A percentile compares a stretch with the other conserved stretches of the same genome.
These are phyloP conservation scores for Flexamia atlantica DNA, from an alignment of 2,888 invertebrate genomes.

Conservation along the genomic window DNA sequence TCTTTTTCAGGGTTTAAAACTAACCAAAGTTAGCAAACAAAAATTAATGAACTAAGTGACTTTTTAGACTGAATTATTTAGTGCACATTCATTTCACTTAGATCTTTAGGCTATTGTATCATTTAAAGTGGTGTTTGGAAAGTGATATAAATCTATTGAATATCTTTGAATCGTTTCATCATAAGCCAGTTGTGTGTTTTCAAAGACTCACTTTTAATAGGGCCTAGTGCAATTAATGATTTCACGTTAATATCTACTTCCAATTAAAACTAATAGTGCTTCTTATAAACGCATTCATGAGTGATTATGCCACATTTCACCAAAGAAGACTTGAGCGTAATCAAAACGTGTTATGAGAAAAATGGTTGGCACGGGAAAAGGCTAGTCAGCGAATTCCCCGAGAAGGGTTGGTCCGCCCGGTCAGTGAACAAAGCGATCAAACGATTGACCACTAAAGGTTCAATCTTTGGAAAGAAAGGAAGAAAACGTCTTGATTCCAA, in stretches of 20 bases:
- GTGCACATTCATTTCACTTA: not conserved
- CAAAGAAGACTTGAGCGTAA: constrained; percentile 62
- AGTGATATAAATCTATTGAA: not conserved
- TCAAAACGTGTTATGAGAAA: constrained; percentile 62
- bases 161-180: not conserved
- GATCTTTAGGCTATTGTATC: not conserved
- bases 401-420: constrained; percentile 59
- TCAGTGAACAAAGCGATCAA: constrained; percentile 61
- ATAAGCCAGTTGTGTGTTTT: not conserved
- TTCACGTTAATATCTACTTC: not conserved
- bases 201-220: not conserved
- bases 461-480: constrained; percentile 60
- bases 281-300: constrained; percentile 49
- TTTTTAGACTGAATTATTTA: not conserved
- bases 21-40: too few species aligned
- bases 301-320: constrained; percentile 63
- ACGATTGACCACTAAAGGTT: constrained; percentile 59
- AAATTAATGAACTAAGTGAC: not conserved
- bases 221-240: not conserved
- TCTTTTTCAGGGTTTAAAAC: constrained; percentile 5
- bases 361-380: constrained; percentile 62
- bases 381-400: constrained; percentile 61
- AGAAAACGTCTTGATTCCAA: constrained; percentile 31
- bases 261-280: not conserved
- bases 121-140: not conserved